Evolutionary conservation across 2,113 vertebrate species (phyloP), one percentile per base, ranked within the genome.

Genomic region (Chunga burmeisteri): DNA sequence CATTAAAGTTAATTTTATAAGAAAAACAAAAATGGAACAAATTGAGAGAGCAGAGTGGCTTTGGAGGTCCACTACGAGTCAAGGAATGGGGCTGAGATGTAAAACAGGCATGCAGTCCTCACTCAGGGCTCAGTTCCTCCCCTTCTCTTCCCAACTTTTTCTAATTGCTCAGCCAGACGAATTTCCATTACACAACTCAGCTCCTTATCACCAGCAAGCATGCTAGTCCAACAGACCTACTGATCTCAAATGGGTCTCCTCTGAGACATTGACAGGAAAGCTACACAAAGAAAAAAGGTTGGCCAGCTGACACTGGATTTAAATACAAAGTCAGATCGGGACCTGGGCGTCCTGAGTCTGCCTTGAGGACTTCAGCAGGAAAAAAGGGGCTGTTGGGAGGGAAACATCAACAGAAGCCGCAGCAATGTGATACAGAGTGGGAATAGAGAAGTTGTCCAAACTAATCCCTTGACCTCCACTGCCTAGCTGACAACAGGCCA

Each of bases 161-260:
- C 38, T 81, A 73, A 93, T 71, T 68, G 38, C 49, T 90, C 71
- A 90, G 74, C 27, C 87, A 93, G 73, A 78, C 4, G 10, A 47
- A 79, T 93, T 96, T 96, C 93, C 87, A 93, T 63, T 91, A 86
- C 27, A 71, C 72, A 93, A 46, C 23, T 30, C 53, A 47, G 61
- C 52, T 92, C 44, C 92, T 94, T 96, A 93, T 92, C 91, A 86
- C 30, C 53, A 78, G 47, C 68, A 84, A 50, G 47, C 74, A 91
- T 66, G 81, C 30, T 44, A 92, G 44, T 56, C 47, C 67, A 87
- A 61, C 47, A 94, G 83, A 84, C 91, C 47, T 84, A 72, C 72
- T 72, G 88, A 94, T 92, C 75, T 81, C 61, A 70, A 73, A 75
- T 1, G 17, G 21, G 52, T 79, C 71, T 84, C 88, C 75, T 86